These are phyloP conservation scores for Glomeris marginata DNA, from an alignment of 2,888 invertebrate genomes.

Conservation along the genomic window DNA sequence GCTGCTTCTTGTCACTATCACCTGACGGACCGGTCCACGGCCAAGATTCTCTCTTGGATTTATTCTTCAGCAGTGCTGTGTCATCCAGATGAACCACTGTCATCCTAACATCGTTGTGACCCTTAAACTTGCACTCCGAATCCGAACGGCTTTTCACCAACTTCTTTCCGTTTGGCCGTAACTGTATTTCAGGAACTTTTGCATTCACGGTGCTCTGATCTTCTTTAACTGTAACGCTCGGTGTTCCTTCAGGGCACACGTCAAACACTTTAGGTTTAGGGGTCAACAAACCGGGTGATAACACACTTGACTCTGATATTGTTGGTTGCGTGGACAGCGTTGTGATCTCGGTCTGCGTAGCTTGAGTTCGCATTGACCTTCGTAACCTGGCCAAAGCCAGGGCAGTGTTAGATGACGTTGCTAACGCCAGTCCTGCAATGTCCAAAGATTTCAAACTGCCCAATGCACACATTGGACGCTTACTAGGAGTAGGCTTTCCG, in stretches of 20 bases:
- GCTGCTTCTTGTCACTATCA: no score
- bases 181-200: background rate
- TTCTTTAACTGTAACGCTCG: background rate
- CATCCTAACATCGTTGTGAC: constrained; percentile 7
- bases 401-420: constrained; percentile 4
- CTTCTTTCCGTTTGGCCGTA: constrained; percentile 39
- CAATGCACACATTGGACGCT: background rate
- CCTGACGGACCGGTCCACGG: no score
- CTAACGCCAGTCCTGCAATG: constrained; percentile 2
- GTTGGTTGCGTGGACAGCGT: no score
- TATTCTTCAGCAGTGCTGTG: background rate
- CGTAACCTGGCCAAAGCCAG: constrained; percentile 9
- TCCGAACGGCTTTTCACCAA: constrained; percentile 72
- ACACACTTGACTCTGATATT: no score
- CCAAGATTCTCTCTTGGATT: no score
- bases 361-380: constrained; percentile 69
- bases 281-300: no score
- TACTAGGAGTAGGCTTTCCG: constrained; percentile 6
- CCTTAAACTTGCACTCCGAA: constrained; percentile 35
- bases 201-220: background rate
- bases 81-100: constrained; percentile 11
- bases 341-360: constrained; percentile 72
- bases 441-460: constrained; percentile 12
- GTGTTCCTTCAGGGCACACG: background rate
- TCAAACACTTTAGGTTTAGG: background rate